Base-by-base conservation (phyloP, 2,113 vertebrate species). In the Antechinus flavipes region DNA sequence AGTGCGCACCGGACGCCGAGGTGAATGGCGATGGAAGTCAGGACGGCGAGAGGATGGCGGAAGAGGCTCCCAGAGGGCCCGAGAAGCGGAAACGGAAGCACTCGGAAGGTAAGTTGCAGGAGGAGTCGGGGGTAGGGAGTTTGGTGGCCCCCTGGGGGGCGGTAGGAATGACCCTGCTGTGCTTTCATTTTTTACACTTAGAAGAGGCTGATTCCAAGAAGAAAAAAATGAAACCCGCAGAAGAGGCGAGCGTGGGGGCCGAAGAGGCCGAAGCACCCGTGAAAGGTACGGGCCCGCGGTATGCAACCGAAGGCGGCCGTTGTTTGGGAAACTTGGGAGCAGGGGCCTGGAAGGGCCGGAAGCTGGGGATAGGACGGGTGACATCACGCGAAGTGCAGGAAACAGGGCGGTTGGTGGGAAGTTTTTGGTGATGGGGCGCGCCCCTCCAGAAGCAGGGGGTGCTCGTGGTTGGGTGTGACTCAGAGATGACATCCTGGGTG, bases 31-130 rank as follows among this genome's bases (percentile, higher is more conserved):
- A 94, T 23, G 22, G 56, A 35, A 27, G 68, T 56, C 93, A 26
- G 50, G 50, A 52, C 22, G 35, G 27, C 0, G 96, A 96, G 90
- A 42, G 42, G 89, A 0, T 0, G 0, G 9, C 0, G 0, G 30
- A 16, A 46, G 95, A 94, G 27, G 55, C 92, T 90, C 2, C 25
- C 0, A 25, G 92, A 54, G 8, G 1, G 23, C 90, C 95, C 0
- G 97, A 97, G 42, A 99, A 98, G 93, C 97, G 97, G 91, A 99
- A 98, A 94, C 97, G 90, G 52, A 98, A 97, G 76, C 90, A 90
- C 10, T 91, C 16, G 22, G 98, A 98, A 98, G 98, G 99, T 99
- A 95, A 3, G 84, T 0, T 30, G 68, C 42, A 1, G 50, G 50
- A 52, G 10, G 9, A 1, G 50, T 9, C 50, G 9, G 50, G 50